Conservation (phyloP, 2,888 invertebrate species). For the Diachrysia chrysitis region DNA sequence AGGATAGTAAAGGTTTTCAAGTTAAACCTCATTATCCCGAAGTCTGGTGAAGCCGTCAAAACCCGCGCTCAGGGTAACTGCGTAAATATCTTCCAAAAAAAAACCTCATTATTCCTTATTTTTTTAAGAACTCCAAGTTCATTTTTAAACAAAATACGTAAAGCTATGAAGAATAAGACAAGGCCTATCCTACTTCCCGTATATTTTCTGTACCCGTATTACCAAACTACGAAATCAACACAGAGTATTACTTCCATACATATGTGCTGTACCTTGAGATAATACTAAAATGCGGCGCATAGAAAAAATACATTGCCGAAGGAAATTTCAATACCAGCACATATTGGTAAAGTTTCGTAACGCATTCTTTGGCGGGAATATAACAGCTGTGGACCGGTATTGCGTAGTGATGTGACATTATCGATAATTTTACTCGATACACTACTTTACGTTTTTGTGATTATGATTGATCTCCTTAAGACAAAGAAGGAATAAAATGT, state of each 20-base stretch:
- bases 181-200: background rate
- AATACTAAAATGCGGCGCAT: conserved; percentile 38
- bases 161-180: background rate
- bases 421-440: background rate
- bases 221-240: background rate
- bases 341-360: conserved; percentile 59
- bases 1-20: too few species aligned
- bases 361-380: conserved; percentile 47
- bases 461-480: background rate
- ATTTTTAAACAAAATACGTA: background rate
- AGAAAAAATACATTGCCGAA: conserved; percentile 31
- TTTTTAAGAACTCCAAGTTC: too few species aligned
- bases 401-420: conserved; percentile 13
- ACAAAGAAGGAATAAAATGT: too few species aligned
- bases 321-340: conserved; percentile 50
- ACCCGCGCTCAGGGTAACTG: too few species aligned
- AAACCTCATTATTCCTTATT: too few species aligned
- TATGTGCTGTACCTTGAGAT: conserved; percentile 14
- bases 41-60: too few species aligned
- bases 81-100: too few species aligned
- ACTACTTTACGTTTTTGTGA: background rate
- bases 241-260: conserved; percentile 15
- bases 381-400: conserved; percentile 36
- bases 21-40: too few species aligned
- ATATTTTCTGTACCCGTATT: background rate